phyloP scores from a whole-genome alignment of 2,113 vertebrate genomes.

The Misgurnus anguillicaudatus region DNA sequence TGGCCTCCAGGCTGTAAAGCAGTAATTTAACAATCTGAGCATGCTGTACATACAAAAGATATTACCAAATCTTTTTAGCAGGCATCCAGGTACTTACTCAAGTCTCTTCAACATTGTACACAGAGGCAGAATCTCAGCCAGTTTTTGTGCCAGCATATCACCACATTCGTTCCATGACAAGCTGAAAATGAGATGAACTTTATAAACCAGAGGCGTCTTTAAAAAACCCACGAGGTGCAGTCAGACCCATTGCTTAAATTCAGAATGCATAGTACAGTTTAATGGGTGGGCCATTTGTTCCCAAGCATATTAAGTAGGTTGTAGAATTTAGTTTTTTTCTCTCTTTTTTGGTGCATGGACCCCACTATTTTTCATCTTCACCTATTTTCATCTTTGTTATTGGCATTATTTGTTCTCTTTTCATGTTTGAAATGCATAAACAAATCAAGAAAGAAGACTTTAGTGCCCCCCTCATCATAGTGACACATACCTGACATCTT shows the following conservation, averaged over 20 bases:
- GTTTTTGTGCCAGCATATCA: constrained; percentile 72
- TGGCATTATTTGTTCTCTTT: too few species aligned
- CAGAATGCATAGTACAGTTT: neutral
- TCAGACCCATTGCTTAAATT: too few species aligned
- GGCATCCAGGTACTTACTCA: constrained; percentile 69
- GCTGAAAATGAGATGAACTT: constrained; percentile 62
- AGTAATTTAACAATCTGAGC: constrained; percentile 25
- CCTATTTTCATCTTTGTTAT: too few species aligned
- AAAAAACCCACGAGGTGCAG: neutral
- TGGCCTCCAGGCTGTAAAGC: constrained; percentile 82
- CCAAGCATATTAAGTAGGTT: too few species aligned
- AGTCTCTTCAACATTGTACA: constrained; percentile 77
- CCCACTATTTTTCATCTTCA: too few species aligned
- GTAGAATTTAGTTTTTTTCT: too few species aligned
- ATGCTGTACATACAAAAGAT: neutral
- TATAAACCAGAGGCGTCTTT: neutral
- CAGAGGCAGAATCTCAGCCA: constrained; percentile 73
- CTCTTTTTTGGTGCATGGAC: too few species aligned
- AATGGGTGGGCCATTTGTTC: neutral
- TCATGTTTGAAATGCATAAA: too few species aligned
- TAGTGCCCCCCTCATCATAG: neutral
- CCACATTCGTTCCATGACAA: constrained; percentile 87
- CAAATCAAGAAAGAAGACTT: too few species aligned
- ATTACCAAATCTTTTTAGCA: neutral
- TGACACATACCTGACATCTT: constrained; percentile 83